Percentiles rank a stretch among this genome's conserved stretches.
These are phyloP conservation scores for Cryptoblepharus egeriae DNA, from an alignment of 2,797 vertebrate species.

Conservation along the genomic window DNA sequence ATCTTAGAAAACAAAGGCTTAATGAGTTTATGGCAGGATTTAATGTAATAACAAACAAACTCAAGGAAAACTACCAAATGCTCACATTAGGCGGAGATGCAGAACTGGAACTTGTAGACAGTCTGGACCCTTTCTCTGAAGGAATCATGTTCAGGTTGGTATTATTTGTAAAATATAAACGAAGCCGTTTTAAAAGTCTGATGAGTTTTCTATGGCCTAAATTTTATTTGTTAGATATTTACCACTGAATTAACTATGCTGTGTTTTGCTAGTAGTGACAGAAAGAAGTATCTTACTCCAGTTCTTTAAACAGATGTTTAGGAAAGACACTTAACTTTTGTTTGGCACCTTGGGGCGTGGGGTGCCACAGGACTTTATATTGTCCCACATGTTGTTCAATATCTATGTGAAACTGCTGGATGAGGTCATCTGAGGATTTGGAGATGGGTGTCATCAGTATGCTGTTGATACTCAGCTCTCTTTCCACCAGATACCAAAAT, in stretches of 20 bases:
- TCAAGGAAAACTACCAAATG: slow-evolving; percentile 99
- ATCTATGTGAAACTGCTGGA: too few relatives aligned
- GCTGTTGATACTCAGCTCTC: too few relatives aligned
- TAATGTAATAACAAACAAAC: slow-evolving; percentile 95
- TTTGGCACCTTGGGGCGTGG: too few relatives aligned
- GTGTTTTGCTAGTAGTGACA: neutral
- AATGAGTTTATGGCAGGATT: slow-evolving; percentile 98
- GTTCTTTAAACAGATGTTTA: neutral
- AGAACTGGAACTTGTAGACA: slow-evolving; percentile 97
- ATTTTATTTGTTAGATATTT: neutral
- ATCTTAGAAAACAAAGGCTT: slow-evolving; percentile 91
- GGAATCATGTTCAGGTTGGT: slow-evolving; percentile 95
- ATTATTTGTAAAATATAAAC: slow-evolving; percentile 17
- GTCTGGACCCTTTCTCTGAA: slow-evolving; percentile 97
- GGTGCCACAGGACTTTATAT: too few relatives aligned
- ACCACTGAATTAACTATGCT: neutral
- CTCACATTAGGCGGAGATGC: slow-evolving; percentile 95
- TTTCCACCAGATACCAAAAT: too few relatives aligned
- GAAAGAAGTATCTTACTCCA: neutral
- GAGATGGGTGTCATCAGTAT: too few relatives aligned
- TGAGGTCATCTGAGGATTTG: too few relatives aligned
- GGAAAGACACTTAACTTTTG: neutral
- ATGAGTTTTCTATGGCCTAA: neutral
- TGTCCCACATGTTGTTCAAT: too few relatives aligned
- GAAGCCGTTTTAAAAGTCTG: neutral